Percentiles rank a stretch among this genome's conserved stretches.
These are phyloP conservation scores for Lycopodina hypogea DNA, from an alignment of 37 sponge, comb jelly and placozoan genomes.

Conservation along the genomic window DNA sequence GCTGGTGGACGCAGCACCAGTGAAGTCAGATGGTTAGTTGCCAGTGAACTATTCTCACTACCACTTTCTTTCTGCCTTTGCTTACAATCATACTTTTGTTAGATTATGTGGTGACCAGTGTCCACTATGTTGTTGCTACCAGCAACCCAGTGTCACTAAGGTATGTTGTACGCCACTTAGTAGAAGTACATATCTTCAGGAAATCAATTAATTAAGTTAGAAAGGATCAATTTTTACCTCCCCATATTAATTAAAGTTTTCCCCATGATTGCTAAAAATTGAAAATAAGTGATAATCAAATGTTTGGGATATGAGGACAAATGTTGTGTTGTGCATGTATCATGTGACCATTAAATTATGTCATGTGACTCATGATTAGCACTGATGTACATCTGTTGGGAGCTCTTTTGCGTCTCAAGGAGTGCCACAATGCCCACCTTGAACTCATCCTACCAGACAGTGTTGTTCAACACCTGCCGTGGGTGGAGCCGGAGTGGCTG, in stretches of 20 bases:
- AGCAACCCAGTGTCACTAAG: conserved; percentile 7
- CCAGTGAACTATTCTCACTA: not conserved
- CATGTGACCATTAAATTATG: too few species aligned
- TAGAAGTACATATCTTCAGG: too few species aligned
- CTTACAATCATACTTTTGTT: not conserved
- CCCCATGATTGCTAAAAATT: too few species aligned
- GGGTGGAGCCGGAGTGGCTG: not conserved
- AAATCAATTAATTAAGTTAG: too few species aligned
- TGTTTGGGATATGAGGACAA: too few species aligned
- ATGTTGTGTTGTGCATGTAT: too few species aligned
- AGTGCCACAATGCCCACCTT: conserved; percentile 48
- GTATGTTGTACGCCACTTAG: not conserved
- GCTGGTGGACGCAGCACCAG: conserved; percentile 35
- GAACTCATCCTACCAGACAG: conserved; percentile 13
- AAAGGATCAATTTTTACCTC: too few species aligned
- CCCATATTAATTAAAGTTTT: too few species aligned
- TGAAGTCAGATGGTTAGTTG: conserved; percentile 9
- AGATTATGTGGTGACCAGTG: conserved; percentile 17
- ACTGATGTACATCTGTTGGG: conserved; percentile 30
- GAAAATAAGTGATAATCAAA: too few species aligned
- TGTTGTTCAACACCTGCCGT: not conserved
- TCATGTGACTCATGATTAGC: conserved; percentile 5
- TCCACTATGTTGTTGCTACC: conserved; percentile 18
- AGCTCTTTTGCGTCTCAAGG: conserved; percentile 42
- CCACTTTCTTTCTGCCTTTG: too few species aligned